Base-by-base conservation (phyloP, 2,113 vertebrate species). In the Morone chrysops region DNA sequence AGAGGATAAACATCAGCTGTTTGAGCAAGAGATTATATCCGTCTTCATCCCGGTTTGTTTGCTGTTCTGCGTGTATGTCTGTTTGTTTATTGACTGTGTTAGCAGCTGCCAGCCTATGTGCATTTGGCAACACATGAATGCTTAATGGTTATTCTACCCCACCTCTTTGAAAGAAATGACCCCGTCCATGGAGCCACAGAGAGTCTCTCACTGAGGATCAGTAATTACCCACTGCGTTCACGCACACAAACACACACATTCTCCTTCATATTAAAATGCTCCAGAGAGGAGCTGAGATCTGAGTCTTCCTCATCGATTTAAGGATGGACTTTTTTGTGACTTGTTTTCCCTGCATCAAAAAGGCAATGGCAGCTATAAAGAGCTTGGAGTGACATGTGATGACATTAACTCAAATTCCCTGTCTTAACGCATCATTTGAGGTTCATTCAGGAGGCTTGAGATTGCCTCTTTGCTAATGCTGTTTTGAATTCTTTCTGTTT, bases 391-490 rank as follows among this genome's bases (percentile, higher is more conserved):
- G 94, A 93, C 94, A 89, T 86, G 86, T 76, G 88, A 92, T 93
- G 90, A 92, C 92, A 94, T 94, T 91, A 93, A 89, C 84, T 91
- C 82, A 73, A 90, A 92, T 94, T 92, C 90, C 84, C 84, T 80
- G 86, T 93, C 94, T 93, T 77, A 86, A 89, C 81, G 81, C 93
- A 90, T 94, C 92, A 93, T 90, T 81, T 85, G 80, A 92, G 87
- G 86, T 90, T 89, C 88, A 87, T 92, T 93, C 91, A 75, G 82
- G 72, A 83, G 70, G 82, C 85, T 89, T 81, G 80, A 90, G 89
- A 90, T 92, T 93, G 92, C 91, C 84, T 91, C 84, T 83, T 83
- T 80, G 68, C 89, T 85, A 86, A 91, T 89, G 91, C 88, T 88
- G 76, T 88, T 92, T 92, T 75, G 75, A 90, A 82, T 82, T 83